phyloP scores from a whole-genome alignment of 2,797 vertebrate genomes.

The Chelonia mydas region DNA sequence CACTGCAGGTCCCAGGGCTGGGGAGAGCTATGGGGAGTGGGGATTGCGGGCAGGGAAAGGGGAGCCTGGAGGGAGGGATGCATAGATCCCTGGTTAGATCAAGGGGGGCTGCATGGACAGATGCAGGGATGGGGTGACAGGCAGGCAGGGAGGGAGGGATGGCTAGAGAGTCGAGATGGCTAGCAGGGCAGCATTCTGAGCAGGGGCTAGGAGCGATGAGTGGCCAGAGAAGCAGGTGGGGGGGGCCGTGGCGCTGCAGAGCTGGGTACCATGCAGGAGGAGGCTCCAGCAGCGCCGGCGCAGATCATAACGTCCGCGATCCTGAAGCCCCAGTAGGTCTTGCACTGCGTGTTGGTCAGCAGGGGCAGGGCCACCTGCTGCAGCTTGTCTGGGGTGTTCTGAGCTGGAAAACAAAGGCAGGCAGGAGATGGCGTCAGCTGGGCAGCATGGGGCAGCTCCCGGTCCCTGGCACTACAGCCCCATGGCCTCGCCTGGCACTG shows the following conservation, averaged over 20 bases:
- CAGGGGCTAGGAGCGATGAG: too few relatives aligned
- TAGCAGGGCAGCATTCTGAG: too few relatives aligned
- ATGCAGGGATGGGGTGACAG: too few relatives aligned
- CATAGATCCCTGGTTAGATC: too few relatives aligned
- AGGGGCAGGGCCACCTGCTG: slow-evolving; percentile 85
- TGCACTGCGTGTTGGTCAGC: slow-evolving; percentile 78
- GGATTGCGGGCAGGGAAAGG: neutral
- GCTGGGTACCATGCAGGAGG: slow-evolving; percentile 85
- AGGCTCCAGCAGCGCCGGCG: slow-evolving; percentile 81
- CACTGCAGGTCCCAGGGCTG: rapidly evolving
- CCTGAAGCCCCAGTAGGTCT: slow-evolving; percentile 77
- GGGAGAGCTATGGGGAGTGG: neutral
- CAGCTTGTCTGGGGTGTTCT: slow-evolving; percentile 76
- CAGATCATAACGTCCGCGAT: slow-evolving; percentile 83
- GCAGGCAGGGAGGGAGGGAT: too few relatives aligned
- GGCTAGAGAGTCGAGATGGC: too few relatives aligned
- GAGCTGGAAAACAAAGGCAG: slow-evolving; percentile 63
- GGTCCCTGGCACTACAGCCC: rapidly evolving
- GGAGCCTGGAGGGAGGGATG: too few relatives aligned
- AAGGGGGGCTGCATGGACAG: too few relatives aligned
- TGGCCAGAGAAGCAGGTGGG: neutral
- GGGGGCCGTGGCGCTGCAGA: too few relatives aligned
- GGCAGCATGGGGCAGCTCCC: neutral
- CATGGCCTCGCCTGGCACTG: neutral
- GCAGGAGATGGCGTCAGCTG: neutral